A percentile compares a stretch with the other conserved stretches of the same genome.
phyloP scores from a whole-genome alignment of 2,888 invertebrate genomes.

The Drosophila sordidula region DNA sequence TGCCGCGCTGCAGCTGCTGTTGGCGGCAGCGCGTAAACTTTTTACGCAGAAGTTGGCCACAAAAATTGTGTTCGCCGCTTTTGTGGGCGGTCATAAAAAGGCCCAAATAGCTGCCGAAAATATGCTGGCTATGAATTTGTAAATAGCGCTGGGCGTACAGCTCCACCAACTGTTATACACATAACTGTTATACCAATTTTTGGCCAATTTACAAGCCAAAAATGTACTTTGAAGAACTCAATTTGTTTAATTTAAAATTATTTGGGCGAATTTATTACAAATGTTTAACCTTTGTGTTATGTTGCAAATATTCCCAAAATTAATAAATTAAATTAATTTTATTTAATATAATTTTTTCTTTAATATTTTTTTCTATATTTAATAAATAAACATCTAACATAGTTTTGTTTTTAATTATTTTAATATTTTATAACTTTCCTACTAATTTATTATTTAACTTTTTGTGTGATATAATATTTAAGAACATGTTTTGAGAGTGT shows the following conservation, averaged over 20 bases:
- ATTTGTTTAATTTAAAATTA: not conserved
- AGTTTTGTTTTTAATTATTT: too few species aligned
- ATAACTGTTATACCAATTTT: slow-evolving; percentile 25
- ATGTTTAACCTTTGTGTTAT: too few species aligned
- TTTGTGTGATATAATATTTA: not conserved
- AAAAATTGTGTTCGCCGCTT: slow-evolving; percentile 33
- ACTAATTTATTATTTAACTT: too few species aligned
- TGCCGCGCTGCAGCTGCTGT: slow-evolving; percentile 4
- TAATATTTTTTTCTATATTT: too few species aligned
- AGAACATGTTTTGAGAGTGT: not conserved
- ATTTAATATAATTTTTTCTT: too few species aligned
- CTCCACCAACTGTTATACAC: slow-evolving; percentile 3
- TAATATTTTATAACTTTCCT: too few species aligned
- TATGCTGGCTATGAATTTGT: slow-evolving; percentile 49
- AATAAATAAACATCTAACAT: too few species aligned
- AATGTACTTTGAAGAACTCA: not conserved
- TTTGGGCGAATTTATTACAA: too few species aligned
- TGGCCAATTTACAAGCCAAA: slow-evolving; percentile 9
- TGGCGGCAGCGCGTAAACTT: slow-evolving; percentile 30
- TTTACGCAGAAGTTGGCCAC: slow-evolving; percentile 46
- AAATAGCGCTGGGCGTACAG: slow-evolving; percentile 22
- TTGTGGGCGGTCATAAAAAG: slow-evolving; percentile 43
- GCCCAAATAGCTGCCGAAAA: slow-evolving; percentile 22
- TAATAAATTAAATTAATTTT: too few species aligned
- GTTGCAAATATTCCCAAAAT: too few species aligned